These are phyloP conservation scores for Diadophis punctatus DNA, from an alignment of 2,113 vertebrate genomes.

Conservation along the genomic window DNA sequence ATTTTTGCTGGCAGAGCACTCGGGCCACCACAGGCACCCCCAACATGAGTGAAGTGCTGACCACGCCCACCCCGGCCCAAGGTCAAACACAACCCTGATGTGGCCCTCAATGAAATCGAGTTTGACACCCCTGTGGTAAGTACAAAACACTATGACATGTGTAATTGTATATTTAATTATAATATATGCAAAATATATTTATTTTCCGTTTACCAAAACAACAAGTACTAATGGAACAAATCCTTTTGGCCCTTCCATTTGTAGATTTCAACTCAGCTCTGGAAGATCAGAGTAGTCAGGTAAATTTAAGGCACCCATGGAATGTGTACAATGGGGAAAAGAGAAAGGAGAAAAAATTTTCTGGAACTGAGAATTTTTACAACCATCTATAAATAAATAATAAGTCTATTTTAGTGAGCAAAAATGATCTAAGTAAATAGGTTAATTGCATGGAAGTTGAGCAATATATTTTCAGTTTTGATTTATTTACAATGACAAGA, in stretches of 20 bases:
- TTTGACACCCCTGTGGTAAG: not conserved
- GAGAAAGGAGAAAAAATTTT: not conserved
- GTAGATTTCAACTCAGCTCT: not conserved
- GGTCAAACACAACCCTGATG: too few relatives aligned
- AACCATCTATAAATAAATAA: not conserved
- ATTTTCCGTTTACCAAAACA: not conserved
- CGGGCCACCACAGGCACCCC: too few relatives aligned
- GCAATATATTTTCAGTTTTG: not conserved
- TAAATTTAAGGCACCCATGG: not conserved
- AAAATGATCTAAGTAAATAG: not conserved
- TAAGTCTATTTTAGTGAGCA: not conserved
- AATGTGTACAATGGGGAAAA: not conserved
- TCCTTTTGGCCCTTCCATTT: not conserved
- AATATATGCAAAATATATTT: not conserved
- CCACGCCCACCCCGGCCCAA: too few relatives aligned
- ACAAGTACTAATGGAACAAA: not conserved
- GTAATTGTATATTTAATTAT: not conserved
- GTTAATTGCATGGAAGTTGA: not conserved
- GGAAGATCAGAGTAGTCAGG: not conserved
- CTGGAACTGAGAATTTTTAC: not conserved
- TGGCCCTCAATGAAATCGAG: too few relatives aligned
- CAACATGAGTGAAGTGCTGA: too few relatives aligned
- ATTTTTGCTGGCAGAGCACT: too few relatives aligned
- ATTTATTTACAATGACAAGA: not conserved
- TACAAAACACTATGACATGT: not conserved